Conservation (phyloP, 2,113 vertebrate genomes). For the Nerophis ophidion region DNA sequence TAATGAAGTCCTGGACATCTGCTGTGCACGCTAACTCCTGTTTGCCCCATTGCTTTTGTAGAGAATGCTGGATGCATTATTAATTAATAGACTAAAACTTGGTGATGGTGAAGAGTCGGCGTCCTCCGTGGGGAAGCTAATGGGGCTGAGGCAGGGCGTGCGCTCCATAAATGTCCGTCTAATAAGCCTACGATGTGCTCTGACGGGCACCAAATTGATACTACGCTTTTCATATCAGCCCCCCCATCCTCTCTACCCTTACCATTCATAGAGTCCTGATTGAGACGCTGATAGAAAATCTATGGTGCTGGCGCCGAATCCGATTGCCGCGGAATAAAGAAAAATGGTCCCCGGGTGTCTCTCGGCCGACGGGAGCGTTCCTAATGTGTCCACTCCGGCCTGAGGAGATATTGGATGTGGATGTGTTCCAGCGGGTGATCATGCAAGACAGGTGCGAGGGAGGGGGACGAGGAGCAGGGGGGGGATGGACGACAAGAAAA, state of each 20-base stretch:
- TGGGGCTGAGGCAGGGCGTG: constrained; percentile 18
- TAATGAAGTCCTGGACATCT: no score
- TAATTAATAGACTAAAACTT: constrained; percentile 1
- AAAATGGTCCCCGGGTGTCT: constrained; percentile 51
- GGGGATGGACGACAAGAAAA: constrained; percentile 22
- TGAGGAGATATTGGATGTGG: constrained; percentile 49
- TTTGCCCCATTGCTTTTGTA: background rate
- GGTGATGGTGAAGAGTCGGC: background rate
- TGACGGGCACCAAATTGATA: constrained; percentile 40
- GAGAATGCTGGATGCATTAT: constrained; percentile 24
- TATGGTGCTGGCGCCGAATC: constrained; percentile 55
- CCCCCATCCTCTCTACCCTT: no score
- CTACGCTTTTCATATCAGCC: constrained; percentile 46
- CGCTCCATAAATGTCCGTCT: constrained; percentile 34
- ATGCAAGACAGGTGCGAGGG: constrained; percentile 7
- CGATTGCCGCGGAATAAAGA: constrained; percentile 60
- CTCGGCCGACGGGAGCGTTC: constrained; percentile 55
- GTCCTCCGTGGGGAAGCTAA: constrained; percentile 10
- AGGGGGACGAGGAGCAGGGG: background rate
- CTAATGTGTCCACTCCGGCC: constrained; percentile 56
- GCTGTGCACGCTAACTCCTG: background rate
- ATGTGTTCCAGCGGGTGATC: constrained; percentile 36
- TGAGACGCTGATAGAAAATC: constrained; percentile 64
- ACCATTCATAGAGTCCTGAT: constrained; percentile 55
- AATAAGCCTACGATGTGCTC: constrained; percentile 31